Conservation (phyloP, 2,113 vertebrate species). For the Nansenia antarctica region DNA sequence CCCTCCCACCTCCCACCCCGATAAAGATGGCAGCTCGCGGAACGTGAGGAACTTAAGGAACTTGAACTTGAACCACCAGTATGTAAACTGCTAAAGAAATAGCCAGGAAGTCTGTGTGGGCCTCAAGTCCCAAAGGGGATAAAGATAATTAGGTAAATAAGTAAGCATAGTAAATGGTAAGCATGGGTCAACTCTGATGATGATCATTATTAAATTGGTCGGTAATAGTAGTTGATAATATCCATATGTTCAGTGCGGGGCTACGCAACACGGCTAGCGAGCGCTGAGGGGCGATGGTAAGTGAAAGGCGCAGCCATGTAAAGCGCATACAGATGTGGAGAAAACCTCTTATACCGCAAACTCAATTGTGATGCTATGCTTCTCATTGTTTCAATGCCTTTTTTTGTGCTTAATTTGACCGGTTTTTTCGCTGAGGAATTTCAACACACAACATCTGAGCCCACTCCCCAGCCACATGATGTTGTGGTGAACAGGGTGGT, state of each 20-base stretch:
- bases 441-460: slow-evolving; percentile 25
- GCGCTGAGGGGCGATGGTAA: slow-evolving; percentile 56
- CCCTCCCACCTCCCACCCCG: no score
- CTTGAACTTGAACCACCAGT: no score
- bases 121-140: no score
- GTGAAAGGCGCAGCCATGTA: slow-evolving; percentile 61
- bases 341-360: slow-evolving; percentile 39
- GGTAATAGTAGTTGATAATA: slow-evolving; percentile 67
- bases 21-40: no score
- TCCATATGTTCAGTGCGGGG: slow-evolving; percentile 40
- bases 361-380: slow-evolving; percentile 39
- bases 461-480: slow-evolving; percentile 32
- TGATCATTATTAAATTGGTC: slow-evolving; percentile 67
- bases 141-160: no score
- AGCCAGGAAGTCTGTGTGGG: no score
- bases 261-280: no score
- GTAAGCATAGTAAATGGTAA: no score
- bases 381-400: slow-evolving; percentile 45
- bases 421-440: slow-evolving; percentile 41
- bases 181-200: slow-evolving; percentile 54
- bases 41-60: no score
- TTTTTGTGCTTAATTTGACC: slow-evolving; percentile 32
- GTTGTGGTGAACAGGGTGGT: slow-evolving; percentile 44
- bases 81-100: no score
- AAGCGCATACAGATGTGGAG: slow-evolving; percentile 67